These are phyloP conservation scores for Monodelphis domestica DNA, from an alignment of 2,797 vertebrate species.

Conservation along the genomic window DNA sequence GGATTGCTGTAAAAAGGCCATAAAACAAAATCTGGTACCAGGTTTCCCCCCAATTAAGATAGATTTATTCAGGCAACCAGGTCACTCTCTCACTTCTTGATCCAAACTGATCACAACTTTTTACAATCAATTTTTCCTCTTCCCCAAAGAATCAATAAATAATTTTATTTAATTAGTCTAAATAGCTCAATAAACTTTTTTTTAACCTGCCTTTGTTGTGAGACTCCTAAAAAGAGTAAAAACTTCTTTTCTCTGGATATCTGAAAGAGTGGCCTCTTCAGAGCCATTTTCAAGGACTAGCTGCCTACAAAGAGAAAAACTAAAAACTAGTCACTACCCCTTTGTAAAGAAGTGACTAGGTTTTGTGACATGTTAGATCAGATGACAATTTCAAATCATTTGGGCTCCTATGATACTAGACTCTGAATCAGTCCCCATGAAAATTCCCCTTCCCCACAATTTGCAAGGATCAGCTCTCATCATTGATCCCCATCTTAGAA, in stretches of 20 bases:
- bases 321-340: background rate
- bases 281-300: background rate
- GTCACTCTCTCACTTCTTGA: background rate
- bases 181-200: background rate
- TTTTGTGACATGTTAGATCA: background rate
- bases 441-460: background rate
- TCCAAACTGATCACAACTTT: background rate
- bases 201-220: background rate
- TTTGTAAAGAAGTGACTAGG: background rate
- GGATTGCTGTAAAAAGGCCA: background rate
- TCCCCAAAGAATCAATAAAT: background rate
- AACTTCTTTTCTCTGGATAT: background rate
- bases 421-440: background rate
- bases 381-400: background rate
- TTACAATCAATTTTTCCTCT: background rate
- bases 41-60: background rate
- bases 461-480: background rate
- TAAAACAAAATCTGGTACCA: background rate
- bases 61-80: rapidly evolving
- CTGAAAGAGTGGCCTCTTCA: background rate
- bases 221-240: background rate
- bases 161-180: background rate
- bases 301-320: background rate
- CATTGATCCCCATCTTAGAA: background rate
- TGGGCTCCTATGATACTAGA: background rate